Conservation (phyloP, 2,113 vertebrate genomes). For the Hemiscyllium ocellatum region DNA sequence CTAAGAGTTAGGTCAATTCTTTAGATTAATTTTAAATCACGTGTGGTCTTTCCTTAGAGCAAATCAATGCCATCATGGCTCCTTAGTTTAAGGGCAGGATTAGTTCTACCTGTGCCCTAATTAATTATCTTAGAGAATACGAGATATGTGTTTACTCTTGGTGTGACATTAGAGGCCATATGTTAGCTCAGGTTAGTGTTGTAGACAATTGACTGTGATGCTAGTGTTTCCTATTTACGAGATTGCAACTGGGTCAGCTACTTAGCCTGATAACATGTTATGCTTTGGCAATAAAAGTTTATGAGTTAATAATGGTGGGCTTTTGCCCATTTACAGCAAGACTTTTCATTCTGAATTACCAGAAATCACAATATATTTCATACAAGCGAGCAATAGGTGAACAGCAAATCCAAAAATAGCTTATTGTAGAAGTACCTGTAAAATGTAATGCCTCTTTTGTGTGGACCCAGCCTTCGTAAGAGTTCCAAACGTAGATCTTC, state of each 20-base stretch:
- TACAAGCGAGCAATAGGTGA: not conserved
- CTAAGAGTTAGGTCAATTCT: not conserved
- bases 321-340: not conserved
- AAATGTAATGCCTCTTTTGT: not conserved
- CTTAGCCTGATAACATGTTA: not conserved
- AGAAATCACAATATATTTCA: not conserved
- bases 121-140: constrained; percentile 7
- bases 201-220: not conserved
- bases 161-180: constrained; percentile 13
- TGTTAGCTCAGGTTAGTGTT: constrained; percentile 4
- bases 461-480: not conserved
- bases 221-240: not conserved
- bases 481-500: not conserved
- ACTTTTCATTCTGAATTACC: not conserved
- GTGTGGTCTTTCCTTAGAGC: not conserved
- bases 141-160: not conserved
- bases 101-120: not conserved
- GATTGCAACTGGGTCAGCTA: not conserved
- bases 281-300: not conserved
- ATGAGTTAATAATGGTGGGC: not conserved
- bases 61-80: not conserved
- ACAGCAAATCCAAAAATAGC: not conserved
- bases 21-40: not conserved
- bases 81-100: constrained; percentile 18
- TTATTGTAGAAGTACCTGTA: not conserved